A percentile compares a stretch with the other conserved stretches of the same genome.
These are phyloP conservation scores for Cyrtodaria siliqua DNA, from an alignment of 2,888 invertebrate genomes.

Conservation along the genomic window DNA sequence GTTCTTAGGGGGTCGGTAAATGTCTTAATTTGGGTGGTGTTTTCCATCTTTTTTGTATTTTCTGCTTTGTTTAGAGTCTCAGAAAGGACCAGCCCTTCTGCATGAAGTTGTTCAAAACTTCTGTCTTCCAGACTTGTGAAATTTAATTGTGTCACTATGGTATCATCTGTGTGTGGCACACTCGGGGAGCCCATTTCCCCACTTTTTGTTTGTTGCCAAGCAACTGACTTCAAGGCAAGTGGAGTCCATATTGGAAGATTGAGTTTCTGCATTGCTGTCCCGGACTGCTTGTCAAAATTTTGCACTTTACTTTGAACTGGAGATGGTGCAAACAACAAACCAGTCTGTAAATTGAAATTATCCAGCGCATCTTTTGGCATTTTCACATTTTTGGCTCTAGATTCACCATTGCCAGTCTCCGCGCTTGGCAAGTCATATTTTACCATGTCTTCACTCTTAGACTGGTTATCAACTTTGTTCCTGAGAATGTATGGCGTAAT, in stretches of 20 bases:
- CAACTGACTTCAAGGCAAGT: conserved; percentile 56
- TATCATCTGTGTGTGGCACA: not conserved
- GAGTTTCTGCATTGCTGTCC: not conserved
- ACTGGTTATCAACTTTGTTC: conserved; percentile 1
- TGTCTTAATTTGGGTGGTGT: not conserved
- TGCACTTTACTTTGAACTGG: not conserved
- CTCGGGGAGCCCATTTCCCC: not conserved
- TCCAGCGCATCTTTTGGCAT: no score
- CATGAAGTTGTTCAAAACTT: no score
- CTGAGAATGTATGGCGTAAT: conserved; percentile 33
- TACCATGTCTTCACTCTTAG: not conserved
- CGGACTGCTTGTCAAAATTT: not conserved
- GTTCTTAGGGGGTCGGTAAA: not conserved
- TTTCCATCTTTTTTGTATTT: not conserved
- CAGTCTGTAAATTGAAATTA: not conserved
- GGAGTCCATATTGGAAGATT: conserved; percentile 55
- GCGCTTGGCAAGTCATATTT: not conserved
- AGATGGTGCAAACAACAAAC: conserved; percentile 13
- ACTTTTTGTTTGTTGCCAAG: conserved; percentile 26
- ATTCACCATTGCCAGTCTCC: not conserved
- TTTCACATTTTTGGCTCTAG: no score
- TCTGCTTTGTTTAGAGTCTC: not conserved
- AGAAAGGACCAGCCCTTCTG: conserved; percentile 16
- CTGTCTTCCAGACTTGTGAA: not conserved
- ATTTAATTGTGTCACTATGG: not conserved